phyloP scores from a whole-genome alignment of 2,797 vertebrate genomes.

The Coilia nasus region DNA sequence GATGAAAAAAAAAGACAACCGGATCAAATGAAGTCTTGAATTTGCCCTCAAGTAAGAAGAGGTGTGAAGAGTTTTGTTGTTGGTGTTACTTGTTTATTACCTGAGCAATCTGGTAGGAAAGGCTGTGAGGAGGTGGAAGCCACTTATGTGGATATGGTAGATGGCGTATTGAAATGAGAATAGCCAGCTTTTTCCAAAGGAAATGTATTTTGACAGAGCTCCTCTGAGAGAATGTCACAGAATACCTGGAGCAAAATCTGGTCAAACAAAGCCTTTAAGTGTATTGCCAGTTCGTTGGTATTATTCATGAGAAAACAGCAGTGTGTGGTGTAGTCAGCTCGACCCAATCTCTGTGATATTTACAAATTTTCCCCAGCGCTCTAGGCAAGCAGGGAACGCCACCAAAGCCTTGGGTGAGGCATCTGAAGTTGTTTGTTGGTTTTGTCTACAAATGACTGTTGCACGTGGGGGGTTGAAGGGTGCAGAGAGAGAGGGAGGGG shows the following conservation, averaged over 20 bases:
- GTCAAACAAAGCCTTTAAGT: conserved; percentile 66
- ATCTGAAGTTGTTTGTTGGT: background rate
- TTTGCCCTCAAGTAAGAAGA: background rate
- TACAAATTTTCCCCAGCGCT: conserved; percentile 64
- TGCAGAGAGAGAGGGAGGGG: conserved; percentile 44
- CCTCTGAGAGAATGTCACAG: conserved; percentile 70
- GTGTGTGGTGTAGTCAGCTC: conserved; percentile 56
- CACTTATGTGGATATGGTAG: conserved; percentile 27
- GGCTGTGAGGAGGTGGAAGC: background rate
- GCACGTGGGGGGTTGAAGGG: background rate
- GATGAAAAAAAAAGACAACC: background rate
- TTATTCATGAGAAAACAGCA: conserved; percentile 67
- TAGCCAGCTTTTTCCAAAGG: conserved; percentile 49
- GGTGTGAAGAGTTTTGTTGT: background rate
- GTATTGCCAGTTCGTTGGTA: conserved; percentile 67
- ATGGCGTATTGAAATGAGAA: conserved; percentile 39
- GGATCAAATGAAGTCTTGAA: background rate
- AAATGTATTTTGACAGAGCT: conserved; percentile 65
- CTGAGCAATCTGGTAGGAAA: conserved; percentile 26
- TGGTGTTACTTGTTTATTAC: background rate
- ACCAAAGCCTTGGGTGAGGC: background rate
- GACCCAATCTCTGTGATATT: conserved; percentile 66
- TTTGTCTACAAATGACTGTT: background rate
- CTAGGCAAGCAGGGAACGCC: conserved; percentile 23
- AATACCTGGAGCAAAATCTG: conserved; percentile 68